Base-by-base conservation (phyloP, 2,888 invertebrate species). In the Agonopterix arenella region DNA sequence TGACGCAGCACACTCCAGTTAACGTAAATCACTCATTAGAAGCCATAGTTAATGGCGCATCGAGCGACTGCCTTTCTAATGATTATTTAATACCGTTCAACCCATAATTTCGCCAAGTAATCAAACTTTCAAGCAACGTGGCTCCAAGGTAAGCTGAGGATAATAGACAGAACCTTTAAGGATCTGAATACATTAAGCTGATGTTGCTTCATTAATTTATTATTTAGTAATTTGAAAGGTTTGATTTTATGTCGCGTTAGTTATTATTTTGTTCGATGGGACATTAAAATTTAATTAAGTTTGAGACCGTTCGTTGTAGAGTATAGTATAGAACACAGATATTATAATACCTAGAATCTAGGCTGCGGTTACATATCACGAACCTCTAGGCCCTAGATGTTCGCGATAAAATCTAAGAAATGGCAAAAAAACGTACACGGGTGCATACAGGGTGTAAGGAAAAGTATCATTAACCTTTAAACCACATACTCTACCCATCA, bases 1-100 rank as follows among this genome's bases (percentile, higher is more conserved):
- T 70, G 69, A 75, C 76, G 70, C 64, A 62, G 61, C 76, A 76
- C 71, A 78, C 76, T 78, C 71, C 68, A 79, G 75, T 77, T 76
- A 73, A 70, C 79, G 66, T 76, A 78, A 76, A 82, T 83, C 80
- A 80, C 70, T 83, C 73, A 82, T 82, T 79, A 77, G 67, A 69
- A 67, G 68, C 68, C 60, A 43, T 68, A 73, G 68, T 74, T 83
- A 80, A 82, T 76, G 76, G 74, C 64, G 68, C 67, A 70, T 76
- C 72, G 66, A 66, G 68, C 73, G 64, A 70, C 74, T 76, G 76
- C 66, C 73, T 76, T 74, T 73, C 77, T 82, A 84, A 84, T 79
- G 78, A 77, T 75, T 80, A 78, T 80, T 79, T 80, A 77, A 82
- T 83, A 74, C 73, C 77, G 72, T 72, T 75, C 75, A 71, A 70